Evolutionary conservation across 2,113 vertebrate genomes (phyloP).

Genomic region (Mirounga angustirostris): DNA sequence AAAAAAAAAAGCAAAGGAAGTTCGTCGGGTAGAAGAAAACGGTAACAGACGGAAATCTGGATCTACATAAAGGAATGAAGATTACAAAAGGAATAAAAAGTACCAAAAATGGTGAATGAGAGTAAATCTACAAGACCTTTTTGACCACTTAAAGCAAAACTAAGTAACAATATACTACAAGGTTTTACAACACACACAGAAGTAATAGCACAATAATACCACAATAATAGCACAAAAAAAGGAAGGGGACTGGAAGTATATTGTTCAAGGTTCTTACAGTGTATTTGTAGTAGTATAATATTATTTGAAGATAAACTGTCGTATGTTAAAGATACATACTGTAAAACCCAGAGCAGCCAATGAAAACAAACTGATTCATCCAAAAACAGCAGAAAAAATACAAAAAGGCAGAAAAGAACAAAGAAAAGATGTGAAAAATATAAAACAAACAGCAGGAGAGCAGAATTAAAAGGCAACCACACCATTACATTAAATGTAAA

Average conservation of each 20-base stretch:
- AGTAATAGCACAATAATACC: not conserved
- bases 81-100: not conserved
- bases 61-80: not conserved
- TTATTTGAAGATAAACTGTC: not conserved
- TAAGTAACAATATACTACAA: not conserved
- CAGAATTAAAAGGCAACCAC: slow-evolving; percentile 26
- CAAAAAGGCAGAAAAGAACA: not conserved
- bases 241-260: not conserved
- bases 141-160: not conserved
- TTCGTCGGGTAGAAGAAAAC: not conserved
- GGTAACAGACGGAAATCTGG: not conserved
- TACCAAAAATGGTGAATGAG: not conserved
- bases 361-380: not conserved
- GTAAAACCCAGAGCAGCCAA: not conserved
- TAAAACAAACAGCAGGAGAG: not conserved
- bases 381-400: not conserved
- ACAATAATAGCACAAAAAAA: not conserved
- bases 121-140: not conserved
- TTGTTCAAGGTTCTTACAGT: not conserved
- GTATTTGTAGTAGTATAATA: not conserved
- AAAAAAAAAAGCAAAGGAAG: not conserved
- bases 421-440: not conserved
- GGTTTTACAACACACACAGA: not conserved
- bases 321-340: not conserved
- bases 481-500: slow-evolving; percentile 29